These are phyloP conservation scores for Lycocerus yunnanus DNA, from an alignment of 2,888 invertebrate genomes.

Conservation along the genomic window DNA sequence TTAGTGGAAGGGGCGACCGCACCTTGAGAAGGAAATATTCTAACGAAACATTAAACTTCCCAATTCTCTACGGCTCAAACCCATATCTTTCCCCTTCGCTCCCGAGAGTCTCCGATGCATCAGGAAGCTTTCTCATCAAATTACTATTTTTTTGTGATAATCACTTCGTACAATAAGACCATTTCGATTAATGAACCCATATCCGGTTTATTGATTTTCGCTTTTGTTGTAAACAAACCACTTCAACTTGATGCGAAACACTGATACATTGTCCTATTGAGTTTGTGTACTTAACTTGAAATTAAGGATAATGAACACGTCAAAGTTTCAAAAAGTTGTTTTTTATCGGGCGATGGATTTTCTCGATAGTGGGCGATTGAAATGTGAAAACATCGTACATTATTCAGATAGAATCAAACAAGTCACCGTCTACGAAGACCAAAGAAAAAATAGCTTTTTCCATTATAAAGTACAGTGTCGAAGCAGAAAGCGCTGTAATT, in stretches of 20 bases:
- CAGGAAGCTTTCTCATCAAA: not conserved
- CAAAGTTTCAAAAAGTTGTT: conserved; percentile 21
- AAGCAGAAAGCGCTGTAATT: too few species aligned
- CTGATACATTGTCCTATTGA: conserved; percentile 28
- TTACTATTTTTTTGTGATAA: not conserved
- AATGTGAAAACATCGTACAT: too few species aligned
- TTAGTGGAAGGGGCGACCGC: not conserved
- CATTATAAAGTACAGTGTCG: too few species aligned
- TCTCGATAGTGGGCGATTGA: not conserved
- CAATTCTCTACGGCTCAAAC: not conserved
- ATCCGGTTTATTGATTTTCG: conserved; percentile 16
- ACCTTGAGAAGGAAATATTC: not conserved
- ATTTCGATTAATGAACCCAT: conserved; percentile 21
- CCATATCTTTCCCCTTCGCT: too few species aligned
- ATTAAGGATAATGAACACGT: conserved; percentile 26
- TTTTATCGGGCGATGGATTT: not conserved
- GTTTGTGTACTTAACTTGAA: conserved; percentile 21
- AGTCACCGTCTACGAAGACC: too few species aligned
- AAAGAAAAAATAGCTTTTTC: too few species aligned
- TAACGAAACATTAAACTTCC: not conserved
- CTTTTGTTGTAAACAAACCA: conserved; percentile 32
- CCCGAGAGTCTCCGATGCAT: not conserved
- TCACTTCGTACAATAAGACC: conserved; percentile 6
- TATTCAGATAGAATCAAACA: not conserved
- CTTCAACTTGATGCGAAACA: conserved; percentile 26